These are phyloP conservation scores for Sarcophilus harrisii DNA, from an alignment of 2,797 vertebrate species.

Conservation along the genomic window DNA sequence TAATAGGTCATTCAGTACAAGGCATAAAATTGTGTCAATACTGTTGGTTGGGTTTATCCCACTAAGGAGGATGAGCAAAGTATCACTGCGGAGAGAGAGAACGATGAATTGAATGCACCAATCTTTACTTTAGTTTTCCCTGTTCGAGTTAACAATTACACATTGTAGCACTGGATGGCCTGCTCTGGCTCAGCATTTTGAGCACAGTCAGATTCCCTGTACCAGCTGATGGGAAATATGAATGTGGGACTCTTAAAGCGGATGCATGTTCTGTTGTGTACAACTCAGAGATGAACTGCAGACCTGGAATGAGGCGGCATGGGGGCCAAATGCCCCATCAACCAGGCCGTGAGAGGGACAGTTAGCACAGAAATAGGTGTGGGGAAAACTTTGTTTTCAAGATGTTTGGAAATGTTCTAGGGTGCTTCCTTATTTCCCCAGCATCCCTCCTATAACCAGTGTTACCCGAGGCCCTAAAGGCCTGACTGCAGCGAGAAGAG, in stretches of 20 bases:
- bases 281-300: slow-evolving; percentile 26
- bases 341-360: slow-evolving; percentile 11
- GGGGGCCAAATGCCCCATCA: slow-evolving; percentile 25
- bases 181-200: slow-evolving; percentile 62
- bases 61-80: slow-evolving; percentile 65
- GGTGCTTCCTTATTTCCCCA: slow-evolving; percentile 43
- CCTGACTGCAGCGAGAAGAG: slow-evolving; percentile 32
- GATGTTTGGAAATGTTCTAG: slow-evolving; percentile 35
- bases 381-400: slow-evolving; percentile 42
- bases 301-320: slow-evolving; percentile 40
- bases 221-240: slow-evolving; percentile 42
- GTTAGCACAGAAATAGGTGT: background rate
- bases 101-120: slow-evolving; percentile 69
- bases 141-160: slow-evolving; percentile 76
- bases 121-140: slow-evolving; percentile 26
- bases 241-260: slow-evolving; percentile 1
- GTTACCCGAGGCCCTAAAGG: background rate
- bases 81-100: slow-evolving; percentile 77
- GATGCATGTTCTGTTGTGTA: slow-evolving; percentile 19
- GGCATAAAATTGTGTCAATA: slow-evolving; percentile 78
- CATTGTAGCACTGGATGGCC: slow-evolving; percentile 78
- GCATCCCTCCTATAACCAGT: slow-evolving; percentile 25
- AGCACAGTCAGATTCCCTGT: slow-evolving; percentile 37
- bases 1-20: slow-evolving; percentile 78
- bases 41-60: slow-evolving; percentile 64